Conservation (phyloP, 2,888 invertebrate genomes). For the Geophilus truncorum region DNA sequence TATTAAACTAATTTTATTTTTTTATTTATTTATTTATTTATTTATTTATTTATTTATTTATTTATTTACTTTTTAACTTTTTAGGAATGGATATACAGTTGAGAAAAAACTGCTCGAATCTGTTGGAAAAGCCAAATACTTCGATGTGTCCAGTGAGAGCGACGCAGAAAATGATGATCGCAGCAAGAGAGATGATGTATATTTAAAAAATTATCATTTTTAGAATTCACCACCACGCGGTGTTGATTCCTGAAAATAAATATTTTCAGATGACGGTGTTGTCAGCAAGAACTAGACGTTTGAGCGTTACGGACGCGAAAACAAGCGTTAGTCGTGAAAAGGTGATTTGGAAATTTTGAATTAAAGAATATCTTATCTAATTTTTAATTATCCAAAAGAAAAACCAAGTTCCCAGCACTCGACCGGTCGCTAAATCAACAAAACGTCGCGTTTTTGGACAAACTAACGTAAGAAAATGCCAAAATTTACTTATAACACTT, state of each 20-base stretch:
- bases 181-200: neutral
- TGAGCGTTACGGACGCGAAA: neutral
- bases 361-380: neutral
- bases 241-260: neutral
- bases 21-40: too few species aligned
- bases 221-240: too few species aligned
- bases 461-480: neutral
- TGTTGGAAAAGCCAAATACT: neutral
- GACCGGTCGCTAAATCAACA: neutral
- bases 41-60: too few species aligned
- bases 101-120: neutral
- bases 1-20: too few species aligned
- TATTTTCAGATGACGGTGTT: neutral
- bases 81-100: neutral
- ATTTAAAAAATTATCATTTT: too few species aligned
- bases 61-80: neutral
- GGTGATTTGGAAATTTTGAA: neutral
- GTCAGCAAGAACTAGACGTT: neutral
- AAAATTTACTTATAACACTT: neutral
- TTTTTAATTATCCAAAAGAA: neutral
- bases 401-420: too few species aligned
- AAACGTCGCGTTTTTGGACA: neutral
- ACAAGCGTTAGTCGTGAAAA: neutral
- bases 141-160: neutral
- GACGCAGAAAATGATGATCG: neutral